These are phyloP conservation scores for Halichondria panicea DNA, from an alignment of 37 sponge, comb jelly and placozoan genomes.

Conservation along the genomic window DNA sequence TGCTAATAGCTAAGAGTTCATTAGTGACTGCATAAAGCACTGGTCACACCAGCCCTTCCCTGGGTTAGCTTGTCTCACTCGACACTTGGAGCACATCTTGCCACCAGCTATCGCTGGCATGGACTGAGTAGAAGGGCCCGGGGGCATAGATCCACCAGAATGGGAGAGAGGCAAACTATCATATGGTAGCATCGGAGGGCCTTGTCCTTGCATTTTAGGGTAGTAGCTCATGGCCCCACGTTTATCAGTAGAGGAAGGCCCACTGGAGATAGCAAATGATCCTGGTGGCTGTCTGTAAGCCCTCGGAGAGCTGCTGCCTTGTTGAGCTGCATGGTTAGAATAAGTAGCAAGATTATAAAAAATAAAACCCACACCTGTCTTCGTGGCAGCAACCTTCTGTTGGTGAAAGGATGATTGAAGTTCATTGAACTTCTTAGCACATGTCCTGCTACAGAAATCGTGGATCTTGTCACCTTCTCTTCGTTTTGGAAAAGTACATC, in stretches of 20 bases:
- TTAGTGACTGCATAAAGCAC: too few species aligned
- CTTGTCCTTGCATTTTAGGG: neutral
- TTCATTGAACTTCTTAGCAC: constrained; percentile 12
- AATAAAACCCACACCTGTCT: too few species aligned
- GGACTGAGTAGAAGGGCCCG: too few species aligned
- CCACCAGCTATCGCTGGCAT: too few species aligned
- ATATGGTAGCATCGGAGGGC: too few species aligned
- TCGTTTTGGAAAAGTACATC: constrained; percentile 21
- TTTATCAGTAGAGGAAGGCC: neutral
- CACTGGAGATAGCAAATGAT: too few species aligned
- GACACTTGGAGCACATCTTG: constrained; percentile 29
- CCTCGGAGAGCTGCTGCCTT: neutral
- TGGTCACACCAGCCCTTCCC: constrained; percentile 41
- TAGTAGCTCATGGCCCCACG: neutral
- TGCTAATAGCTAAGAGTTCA: too few species aligned
- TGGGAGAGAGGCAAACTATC: too few species aligned
- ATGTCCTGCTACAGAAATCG: constrained; percentile 49
- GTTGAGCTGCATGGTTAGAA: neutral
- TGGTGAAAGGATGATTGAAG: neutral
- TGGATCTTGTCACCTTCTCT: constrained; percentile 22
- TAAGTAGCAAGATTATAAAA: neutral
- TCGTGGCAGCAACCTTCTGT: too few species aligned
- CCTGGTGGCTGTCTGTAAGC: neutral
- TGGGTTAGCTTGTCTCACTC: constrained; percentile 9
- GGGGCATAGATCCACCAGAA: neutral